Evolutionary conservation across 2,797 vertebrate genomes (phyloP).

Genomic region (Pteronotus mesoamericanus): DNA sequence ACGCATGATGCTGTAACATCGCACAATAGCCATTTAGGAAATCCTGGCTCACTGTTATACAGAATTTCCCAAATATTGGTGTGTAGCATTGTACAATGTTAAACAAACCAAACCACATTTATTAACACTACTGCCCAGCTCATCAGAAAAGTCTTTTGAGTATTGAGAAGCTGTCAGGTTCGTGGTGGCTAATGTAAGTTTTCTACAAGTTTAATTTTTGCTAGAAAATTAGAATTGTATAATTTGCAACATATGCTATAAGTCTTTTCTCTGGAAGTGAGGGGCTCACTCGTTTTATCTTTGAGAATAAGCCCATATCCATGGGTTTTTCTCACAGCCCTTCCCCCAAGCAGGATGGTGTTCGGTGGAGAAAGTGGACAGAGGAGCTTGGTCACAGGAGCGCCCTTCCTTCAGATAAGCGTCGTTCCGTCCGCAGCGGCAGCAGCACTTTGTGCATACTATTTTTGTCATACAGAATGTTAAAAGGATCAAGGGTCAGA

Average conservation of each 20-base stretch:
- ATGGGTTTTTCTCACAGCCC: not conserved
- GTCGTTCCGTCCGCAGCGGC: accelerated
- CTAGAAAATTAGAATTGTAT: not conserved
- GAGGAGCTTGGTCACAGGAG: not conserved
- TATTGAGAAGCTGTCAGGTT: not conserved
- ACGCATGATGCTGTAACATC: not conserved
- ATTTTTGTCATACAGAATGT: not conserved
- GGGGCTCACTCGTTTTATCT: not conserved
- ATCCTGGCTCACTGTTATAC: not conserved
- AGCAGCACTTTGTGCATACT: not conserved
- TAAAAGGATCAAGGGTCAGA: not conserved
- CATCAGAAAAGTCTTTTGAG: not conserved
- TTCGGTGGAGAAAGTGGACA: not conserved
- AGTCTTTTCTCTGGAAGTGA: not conserved
- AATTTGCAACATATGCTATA: not conserved
- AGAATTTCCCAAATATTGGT: not conserved
- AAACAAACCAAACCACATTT: not conserved
- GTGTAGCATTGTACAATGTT: not conserved
- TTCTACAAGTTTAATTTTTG: not conserved
- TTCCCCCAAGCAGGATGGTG: not conserved
- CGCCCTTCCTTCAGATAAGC: not conserved
- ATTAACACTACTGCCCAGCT: not conserved
- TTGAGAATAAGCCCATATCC: not conserved
- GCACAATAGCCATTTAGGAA: not conserved
- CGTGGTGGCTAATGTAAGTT: not conserved